These are phyloP conservation scores for Numenius phaeopus DNA, from an alignment of 2,797 vertebrate genomes.

Conservation along the genomic window DNA sequence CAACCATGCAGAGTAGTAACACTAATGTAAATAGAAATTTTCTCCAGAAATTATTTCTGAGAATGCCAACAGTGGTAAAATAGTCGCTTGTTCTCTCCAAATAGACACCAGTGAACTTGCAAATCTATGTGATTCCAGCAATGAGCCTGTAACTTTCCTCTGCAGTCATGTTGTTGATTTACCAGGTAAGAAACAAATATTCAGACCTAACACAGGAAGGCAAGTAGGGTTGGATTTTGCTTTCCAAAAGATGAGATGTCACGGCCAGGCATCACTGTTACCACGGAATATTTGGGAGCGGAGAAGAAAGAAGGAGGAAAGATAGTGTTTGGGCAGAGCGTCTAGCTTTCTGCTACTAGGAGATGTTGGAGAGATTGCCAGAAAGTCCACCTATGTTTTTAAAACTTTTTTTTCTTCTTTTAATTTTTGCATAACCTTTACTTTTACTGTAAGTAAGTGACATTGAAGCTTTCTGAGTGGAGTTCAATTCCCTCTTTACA, in stretches of 20 bases:
- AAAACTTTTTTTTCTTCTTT: background rate
- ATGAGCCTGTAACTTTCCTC: background rate
- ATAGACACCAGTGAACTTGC: conserved; percentile 17
- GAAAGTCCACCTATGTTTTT: background rate
- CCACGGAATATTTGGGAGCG: background rate
- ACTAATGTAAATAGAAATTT: conserved; percentile 55
- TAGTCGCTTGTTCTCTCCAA: conserved; percentile 36
- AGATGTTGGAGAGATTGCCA: background rate
- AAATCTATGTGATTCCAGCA: conserved; percentile 10
- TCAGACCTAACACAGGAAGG: background rate
- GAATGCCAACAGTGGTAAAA: conserved; percentile 36
- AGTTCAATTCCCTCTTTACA: background rate
- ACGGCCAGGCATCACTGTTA: background rate
- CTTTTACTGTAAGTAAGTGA: background rate
- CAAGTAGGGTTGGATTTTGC: background rate
- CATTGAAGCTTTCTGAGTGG: background rate
- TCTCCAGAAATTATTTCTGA: conserved; percentile 54
- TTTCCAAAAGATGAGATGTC: background rate
- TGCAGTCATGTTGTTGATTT: background rate
- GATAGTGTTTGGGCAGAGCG: background rate
- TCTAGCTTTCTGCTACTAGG: background rate
- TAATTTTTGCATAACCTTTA: background rate
- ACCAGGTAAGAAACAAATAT: background rate
- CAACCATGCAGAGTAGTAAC: conserved; percentile 54
- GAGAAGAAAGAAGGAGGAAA: background rate